Evolutionary conservation across 2,888 invertebrate species (phyloP).

Genomic region (Halictus quadricinctus): DNA sequence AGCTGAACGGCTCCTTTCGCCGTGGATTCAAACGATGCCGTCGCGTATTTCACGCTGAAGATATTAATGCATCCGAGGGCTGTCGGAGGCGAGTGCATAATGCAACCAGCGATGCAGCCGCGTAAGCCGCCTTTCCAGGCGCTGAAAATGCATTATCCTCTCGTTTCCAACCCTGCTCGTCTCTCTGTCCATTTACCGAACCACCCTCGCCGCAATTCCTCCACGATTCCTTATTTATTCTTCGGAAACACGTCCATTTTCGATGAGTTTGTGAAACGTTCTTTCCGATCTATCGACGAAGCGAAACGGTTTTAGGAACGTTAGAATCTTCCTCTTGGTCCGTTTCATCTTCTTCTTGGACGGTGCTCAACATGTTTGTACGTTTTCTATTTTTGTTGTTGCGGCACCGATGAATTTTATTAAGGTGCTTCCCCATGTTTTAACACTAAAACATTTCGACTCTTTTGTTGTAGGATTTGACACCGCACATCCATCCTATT

Average conservation of each 20-base stretch:
- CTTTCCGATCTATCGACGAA: background rate
- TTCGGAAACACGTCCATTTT: background rate
- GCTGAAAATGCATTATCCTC: slow-evolving; percentile 55
- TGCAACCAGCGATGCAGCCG: background rate
- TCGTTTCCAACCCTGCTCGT: background rate
- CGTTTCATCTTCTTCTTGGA: background rate
- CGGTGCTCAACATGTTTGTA: background rate
- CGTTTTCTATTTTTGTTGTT: too few species aligned
- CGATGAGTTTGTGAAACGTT: background rate
- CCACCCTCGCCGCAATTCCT: background rate
- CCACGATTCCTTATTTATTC: slow-evolving; percentile 4
- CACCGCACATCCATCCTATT: too few species aligned
- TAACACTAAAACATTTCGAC: too few species aligned
- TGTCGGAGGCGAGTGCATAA: slow-evolving; percentile 31
- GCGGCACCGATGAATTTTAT: too few species aligned
- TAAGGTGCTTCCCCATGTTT: too few species aligned
- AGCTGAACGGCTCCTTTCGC: background rate
- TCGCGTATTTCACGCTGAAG: slow-evolving; percentile 7
- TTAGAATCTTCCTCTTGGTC: background rate
- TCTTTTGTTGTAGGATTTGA: too few species aligned
- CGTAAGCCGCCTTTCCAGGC: slow-evolving; percentile 11
- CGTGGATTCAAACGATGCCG: background rate
- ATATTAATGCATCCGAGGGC: slow-evolving; percentile 17
- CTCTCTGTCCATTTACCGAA: background rate
- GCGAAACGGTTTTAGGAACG: background rate